Conservation (phyloP, 2,888 invertebrate genomes). For the Muschampia plurimacula region DNA sequence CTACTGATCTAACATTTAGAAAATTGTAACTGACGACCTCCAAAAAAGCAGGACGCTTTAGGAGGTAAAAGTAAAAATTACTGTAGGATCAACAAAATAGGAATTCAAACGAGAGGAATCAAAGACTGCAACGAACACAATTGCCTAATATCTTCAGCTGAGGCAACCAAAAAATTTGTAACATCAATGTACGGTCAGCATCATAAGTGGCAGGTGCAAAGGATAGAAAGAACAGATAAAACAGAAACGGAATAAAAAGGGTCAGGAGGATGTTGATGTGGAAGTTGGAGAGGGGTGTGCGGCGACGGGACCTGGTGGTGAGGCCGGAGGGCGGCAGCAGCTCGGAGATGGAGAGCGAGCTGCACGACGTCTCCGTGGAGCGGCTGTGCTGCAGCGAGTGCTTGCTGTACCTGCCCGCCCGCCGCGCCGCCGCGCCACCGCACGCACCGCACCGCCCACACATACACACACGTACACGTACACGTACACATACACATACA, state of each 20-base stretch:
- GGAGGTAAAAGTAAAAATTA: not conserved
- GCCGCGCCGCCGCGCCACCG: constrained; percentile 6
- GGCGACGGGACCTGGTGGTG: constrained; percentile 58
- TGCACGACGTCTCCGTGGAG: constrained; percentile 72
- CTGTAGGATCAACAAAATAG: not conserved
- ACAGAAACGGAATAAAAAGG: not conserved
- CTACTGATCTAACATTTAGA: not conserved
- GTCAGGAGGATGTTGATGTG: not conserved
- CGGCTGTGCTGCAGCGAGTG: constrained; percentile 81
- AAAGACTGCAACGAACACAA: not conserved
- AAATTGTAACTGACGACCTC: not conserved
- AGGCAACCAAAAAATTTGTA: not conserved
- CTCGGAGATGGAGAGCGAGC: constrained; percentile 66
- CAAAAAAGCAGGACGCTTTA: not conserved
- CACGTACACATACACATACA: too few relatives aligned
- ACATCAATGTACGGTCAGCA: not conserved
- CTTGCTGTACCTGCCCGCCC: constrained; percentile 77
- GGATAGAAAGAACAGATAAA: not conserved
- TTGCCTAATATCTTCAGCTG: not conserved
- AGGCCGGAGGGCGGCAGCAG: constrained; percentile 62
- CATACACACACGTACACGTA: not conserved
- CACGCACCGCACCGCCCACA: not conserved
- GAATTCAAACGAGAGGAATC: not conserved
- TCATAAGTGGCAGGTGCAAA: not conserved
- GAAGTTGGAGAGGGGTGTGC: not conserved